Conservation (phyloP, 2,113 vertebrate genomes). For the Rostratula benghalensis region DNA sequence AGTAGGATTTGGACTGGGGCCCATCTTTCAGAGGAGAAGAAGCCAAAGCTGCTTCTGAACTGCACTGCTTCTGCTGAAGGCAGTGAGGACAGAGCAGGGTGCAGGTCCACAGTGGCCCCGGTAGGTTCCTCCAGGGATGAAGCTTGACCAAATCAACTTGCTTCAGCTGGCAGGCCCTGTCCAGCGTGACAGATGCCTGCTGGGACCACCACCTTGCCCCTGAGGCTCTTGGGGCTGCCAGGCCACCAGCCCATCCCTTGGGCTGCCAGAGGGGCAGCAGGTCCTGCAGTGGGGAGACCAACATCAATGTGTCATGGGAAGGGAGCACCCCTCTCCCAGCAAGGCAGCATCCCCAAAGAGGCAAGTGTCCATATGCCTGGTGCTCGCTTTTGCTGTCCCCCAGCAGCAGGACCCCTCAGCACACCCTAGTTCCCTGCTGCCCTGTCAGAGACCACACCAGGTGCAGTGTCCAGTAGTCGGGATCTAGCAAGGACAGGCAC, state of each 20-base stretch:
- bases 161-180: background rate
- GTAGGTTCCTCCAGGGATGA: background rate
- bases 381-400: background rate
- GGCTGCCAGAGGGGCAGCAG: background rate
- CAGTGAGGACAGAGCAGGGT: rapidly evolving
- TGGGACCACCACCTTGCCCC: background rate
- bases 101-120: background rate
- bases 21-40: constrained; percentile 6
- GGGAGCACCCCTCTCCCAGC: background rate
- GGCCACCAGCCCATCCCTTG: background rate
- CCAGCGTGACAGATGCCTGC: background rate
- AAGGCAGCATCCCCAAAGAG: background rate
- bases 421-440: rapidly evolving
- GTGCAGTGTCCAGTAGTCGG: background rate
- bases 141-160: background rate
- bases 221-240: rapidly evolving
- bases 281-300: background rate
- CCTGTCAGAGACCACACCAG: background rate
- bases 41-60: constrained; percentile 29
- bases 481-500: background rate
- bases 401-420: background rate
- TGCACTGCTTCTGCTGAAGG: rapidly evolving
- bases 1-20: constrained; percentile 26
- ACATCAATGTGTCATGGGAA: background rate
- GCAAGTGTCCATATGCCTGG: background rate